Evolutionary conservation across 1,140 invertebrate genomes (phyloP).

Genomic region (Leptestheria dahalacensis): DNA sequence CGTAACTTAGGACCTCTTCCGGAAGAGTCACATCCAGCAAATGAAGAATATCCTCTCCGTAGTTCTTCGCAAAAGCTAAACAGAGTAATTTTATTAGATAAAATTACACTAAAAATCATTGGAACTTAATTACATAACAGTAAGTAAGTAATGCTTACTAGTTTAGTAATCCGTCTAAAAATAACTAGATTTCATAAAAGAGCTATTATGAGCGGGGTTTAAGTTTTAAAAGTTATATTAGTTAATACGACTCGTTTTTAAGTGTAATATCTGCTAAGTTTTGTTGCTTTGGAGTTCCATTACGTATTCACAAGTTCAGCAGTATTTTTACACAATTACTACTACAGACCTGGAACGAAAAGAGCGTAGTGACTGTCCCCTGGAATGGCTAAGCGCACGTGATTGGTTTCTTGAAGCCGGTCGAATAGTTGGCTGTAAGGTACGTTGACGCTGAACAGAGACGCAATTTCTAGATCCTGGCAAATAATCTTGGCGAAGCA

Average conservation of each 20-base stretch:
- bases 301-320: no score
- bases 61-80: conserved; percentile 16
- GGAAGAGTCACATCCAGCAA: conserved; percentile 17
- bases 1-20: background rate
- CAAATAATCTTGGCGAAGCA: conserved; percentile 61
- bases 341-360: conserved; percentile 29
- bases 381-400: conserved; percentile 29
- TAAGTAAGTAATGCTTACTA: no score
- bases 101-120: no score
- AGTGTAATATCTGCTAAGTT: no score
- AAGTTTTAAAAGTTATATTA: no score
- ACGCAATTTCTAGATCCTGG: conserved; percentile 45
- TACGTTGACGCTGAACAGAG: conserved; percentile 30
- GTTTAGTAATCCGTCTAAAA: no score
- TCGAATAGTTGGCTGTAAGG: conserved; percentile 26
- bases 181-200: no score
- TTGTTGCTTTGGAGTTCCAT: no score
- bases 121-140: no score
- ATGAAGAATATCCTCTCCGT: conserved; percentile 21
- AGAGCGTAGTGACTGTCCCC: conserved; percentile 30
- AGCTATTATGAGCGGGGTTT: no score
- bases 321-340: background rate
- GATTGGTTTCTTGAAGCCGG: conserved; percentile 29
- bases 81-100: no score
- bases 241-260: no score